These are phyloP conservation scores for Oncorhynchus nerka DNA, from an alignment of 2,113 vertebrate genomes.

Conservation along the genomic window DNA sequence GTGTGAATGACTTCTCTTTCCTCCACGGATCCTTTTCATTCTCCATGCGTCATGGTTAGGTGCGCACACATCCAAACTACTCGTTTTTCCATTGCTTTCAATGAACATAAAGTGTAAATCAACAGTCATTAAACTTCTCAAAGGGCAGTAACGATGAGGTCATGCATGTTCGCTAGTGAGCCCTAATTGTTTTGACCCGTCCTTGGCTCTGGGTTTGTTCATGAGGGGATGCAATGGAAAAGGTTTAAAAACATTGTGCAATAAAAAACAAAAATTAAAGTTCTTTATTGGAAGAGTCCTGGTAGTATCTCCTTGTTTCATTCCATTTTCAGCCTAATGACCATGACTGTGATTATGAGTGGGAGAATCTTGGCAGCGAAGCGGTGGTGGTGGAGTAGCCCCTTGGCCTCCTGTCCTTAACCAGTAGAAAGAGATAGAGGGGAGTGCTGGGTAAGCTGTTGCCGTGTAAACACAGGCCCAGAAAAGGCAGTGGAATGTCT, in stretches of 20 bases:
- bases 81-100: background rate
- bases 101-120: constrained; percentile 41
- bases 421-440: constrained; percentile 13
- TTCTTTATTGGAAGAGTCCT: too few relatives aligned
- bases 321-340: too few relatives aligned
- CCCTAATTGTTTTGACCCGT: constrained; percentile 22
- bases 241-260: too few relatives aligned
- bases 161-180: constrained; percentile 59
- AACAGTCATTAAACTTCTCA: constrained; percentile 45
- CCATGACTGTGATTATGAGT: background rate
- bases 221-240: too few relatives aligned
- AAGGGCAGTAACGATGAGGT: constrained; percentile 53
- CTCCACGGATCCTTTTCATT: background rate
- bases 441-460: constrained; percentile 52
- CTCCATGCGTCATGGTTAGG: background rate
- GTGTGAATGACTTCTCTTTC: too few relatives aligned
- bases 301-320: too few relatives aligned
- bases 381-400: constrained; percentile 19
- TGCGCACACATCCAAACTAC: background rate
- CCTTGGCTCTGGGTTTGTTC: background rate
- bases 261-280: too few relatives aligned
- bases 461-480: constrained; percentile 73
- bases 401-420: constrained; percentile 22
- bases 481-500: constrained; percentile 76
- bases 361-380: constrained; percentile 57